These are phyloP conservation scores for Bhutanitis thaidina DNA, from an alignment of 2,888 invertebrate species.

Conservation along the genomic window DNA sequence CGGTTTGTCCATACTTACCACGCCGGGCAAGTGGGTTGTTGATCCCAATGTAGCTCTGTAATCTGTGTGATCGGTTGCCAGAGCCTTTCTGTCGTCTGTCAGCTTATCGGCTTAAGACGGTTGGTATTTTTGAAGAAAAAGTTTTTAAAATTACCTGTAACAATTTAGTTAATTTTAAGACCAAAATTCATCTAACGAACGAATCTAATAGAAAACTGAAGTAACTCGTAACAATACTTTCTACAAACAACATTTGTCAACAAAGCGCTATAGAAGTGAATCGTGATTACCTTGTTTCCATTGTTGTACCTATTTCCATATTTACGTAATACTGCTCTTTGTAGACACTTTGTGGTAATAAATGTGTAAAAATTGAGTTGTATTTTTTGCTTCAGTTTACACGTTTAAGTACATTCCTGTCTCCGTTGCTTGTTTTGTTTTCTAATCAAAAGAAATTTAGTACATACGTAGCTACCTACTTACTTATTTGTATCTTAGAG, in stretches of 20 bases:
- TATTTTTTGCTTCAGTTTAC: conserved; percentile 3
- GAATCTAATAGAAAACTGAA: background rate
- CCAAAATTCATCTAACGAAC: no score
- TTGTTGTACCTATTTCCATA: background rate
- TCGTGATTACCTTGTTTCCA: conserved; percentile 10
- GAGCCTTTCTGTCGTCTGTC: no score
- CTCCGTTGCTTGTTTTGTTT: conserved; percentile 1
- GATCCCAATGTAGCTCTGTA: no score
- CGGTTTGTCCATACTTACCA: no score
- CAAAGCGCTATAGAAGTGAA: conserved; percentile 1
- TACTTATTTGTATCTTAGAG: no score
- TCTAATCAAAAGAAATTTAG: background rate
- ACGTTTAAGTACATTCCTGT: background rate
- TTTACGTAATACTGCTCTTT: conserved; percentile 10
- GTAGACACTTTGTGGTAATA: conserved; percentile 3
- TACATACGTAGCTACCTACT: no score
- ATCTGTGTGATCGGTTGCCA: no score
- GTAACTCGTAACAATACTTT: background rate
- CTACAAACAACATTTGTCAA: conserved; percentile 7
- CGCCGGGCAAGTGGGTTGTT: no score
- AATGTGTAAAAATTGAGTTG: conserved; percentile 3
- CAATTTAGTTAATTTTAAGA: no score
- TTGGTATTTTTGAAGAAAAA: no score
- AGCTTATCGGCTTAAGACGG: no score
- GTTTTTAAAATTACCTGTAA: no score